These are phyloP conservation scores for Euphydryas editha DNA, from an alignment of 2,888 invertebrate species.

Conservation along the genomic window DNA sequence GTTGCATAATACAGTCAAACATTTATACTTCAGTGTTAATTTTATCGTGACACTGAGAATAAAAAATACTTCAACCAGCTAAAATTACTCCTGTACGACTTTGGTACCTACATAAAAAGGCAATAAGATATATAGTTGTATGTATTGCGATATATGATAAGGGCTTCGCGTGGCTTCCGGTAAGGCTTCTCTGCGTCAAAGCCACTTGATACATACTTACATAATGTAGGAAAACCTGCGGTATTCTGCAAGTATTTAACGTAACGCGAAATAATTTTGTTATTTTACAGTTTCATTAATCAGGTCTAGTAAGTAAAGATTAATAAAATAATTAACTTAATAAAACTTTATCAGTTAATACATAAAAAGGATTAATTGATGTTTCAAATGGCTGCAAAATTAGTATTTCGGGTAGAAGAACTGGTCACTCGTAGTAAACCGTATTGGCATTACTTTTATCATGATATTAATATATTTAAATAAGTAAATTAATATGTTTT, in stretches of 20 bases:
- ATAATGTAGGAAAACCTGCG: slow-evolving; percentile 18
- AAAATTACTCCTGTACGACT: background rate
- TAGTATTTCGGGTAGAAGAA: too few species aligned
- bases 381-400: too few species aligned
- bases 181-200: slow-evolving; percentile 34
- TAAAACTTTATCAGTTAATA: too few species aligned
- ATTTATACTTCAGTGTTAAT: background rate
- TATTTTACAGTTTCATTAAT: background rate
- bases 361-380: too few species aligned
- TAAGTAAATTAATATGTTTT: too few species aligned
- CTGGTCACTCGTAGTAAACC: too few species aligned
- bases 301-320: background rate
- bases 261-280: background rate
- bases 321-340: too few species aligned
- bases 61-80: background rate
- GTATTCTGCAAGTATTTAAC: background rate
- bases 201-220: slow-evolving; percentile 25
- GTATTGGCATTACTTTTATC: too few species aligned
- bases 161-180: slow-evolving; percentile 25
- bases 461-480: too few species aligned
- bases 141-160: background rate
- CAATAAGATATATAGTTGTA: slow-evolving; percentile 8
- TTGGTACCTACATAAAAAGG: background rate
- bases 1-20: background rate
- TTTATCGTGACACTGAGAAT: background rate